Conservation (phyloP, 2,888 invertebrate species). For the Eristalis arbustorum region DNA sequence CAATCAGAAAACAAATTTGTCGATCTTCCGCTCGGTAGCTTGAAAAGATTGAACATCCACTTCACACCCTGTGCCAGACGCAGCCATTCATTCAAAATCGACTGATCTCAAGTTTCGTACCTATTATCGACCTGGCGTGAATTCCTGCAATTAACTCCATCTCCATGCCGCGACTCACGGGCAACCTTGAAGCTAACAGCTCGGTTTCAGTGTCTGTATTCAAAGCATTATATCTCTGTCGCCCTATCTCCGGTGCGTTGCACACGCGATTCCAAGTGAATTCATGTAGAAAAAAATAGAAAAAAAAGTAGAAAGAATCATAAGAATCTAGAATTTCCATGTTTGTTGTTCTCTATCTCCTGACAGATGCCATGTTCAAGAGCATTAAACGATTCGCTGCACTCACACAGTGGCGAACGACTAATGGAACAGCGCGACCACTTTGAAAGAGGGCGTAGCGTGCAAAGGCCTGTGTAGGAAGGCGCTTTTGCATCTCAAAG, state of each 20-base stretch:
- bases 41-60: not conserved
- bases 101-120: not conserved
- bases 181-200: constrained; percentile 40
- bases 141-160: constrained; percentile 15
- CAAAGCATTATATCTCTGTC: constrained; percentile 21
- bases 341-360: not conserved
- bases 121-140: constrained; percentile 30
- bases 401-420: constrained; percentile 11
- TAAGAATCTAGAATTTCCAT: not conserved
- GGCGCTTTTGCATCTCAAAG: constrained; percentile 46
- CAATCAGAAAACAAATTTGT: not conserved
- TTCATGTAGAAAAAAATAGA: constrained; percentile 30
- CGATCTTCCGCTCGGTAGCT: not conserved
- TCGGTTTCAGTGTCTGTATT: constrained; percentile 11
- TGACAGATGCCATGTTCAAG: constrained; percentile 39
- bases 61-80: not conserved
- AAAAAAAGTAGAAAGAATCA: not conserved
- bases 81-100: not conserved
- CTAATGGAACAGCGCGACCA: constrained; percentile 33
- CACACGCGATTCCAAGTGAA: constrained; percentile 61
- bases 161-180: not conserved
- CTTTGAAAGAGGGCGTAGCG: constrained; percentile 35
- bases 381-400: constrained; percentile 11
- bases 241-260: constrained; percentile 52
- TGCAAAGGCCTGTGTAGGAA: constrained; percentile 13